Evolutionary conservation across 2,888 invertebrate genomes (phyloP).

Genomic region (Pandemis cinnamomeana): DNA sequence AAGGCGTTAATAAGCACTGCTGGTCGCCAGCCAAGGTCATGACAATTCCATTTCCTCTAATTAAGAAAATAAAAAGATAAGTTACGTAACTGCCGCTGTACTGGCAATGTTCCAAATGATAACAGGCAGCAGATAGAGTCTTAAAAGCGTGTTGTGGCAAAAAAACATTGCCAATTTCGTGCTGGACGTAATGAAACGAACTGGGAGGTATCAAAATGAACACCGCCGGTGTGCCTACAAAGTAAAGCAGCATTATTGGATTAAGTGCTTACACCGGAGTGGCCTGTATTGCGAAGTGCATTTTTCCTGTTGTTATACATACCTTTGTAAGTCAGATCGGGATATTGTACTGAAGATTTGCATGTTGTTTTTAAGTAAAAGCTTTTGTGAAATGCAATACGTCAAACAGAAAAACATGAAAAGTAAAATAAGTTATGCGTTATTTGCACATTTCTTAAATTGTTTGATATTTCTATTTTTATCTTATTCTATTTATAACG

Average conservation of each 20-base stretch:
- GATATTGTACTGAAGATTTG: slow-evolving; percentile 15
- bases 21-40: slow-evolving; percentile 41
- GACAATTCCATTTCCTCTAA: slow-evolving; percentile 41
- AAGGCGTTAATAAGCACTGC: slow-evolving; percentile 35
- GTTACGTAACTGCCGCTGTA: slow-evolving; percentile 38
- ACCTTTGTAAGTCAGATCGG: slow-evolving; percentile 17
- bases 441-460: no score
- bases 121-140: slow-evolving; percentile 45
- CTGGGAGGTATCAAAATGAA: slow-evolving; percentile 35
- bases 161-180: slow-evolving; percentile 41
- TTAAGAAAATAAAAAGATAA: slow-evolving; percentile 44
- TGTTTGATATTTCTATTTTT: no score
- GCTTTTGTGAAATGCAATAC: neutral
- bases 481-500: no score
- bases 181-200: slow-evolving; percentile 16
- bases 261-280: slow-evolving; percentile 37
- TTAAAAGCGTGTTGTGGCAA: slow-evolving; percentile 47
- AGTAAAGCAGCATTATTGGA: slow-evolving; percentile 39
- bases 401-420: no score
- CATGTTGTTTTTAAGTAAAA: neutral
- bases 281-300: slow-evolving; percentile 28
- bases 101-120: slow-evolving; percentile 50
- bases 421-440: no score
- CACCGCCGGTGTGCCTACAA: slow-evolving; percentile 27
- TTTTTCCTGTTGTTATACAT: slow-evolving; percentile 19